Evolutionary conservation across 2,797 vertebrate species (phyloP), one percentile per base, ranked within the genome.

Genomic region (Muscicapa striata): DNA sequence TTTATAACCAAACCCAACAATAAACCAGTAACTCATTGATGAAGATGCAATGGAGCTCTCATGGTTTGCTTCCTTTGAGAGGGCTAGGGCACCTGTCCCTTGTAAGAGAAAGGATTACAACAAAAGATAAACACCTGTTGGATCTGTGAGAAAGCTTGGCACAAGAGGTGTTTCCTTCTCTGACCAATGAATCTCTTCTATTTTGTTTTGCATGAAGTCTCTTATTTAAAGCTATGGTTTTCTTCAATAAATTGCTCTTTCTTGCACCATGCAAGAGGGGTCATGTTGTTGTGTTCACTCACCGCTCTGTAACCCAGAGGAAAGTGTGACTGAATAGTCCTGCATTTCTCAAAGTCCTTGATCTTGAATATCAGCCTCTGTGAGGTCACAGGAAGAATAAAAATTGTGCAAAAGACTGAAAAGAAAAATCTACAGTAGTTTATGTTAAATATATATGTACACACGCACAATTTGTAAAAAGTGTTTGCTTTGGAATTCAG

Each of bases 261-360:
- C 46, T 46, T 46, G 46, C 22, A 23, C 45, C 45, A 23, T 46
- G 45, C 46, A 46, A 23, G 46, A 46, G 46, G 21, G 21, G 11
- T 46, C 45, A 22, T 46, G 46, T 46, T 23, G 23, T 22, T 23
- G 46, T 46, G 46, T 23, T 13, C 46, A 46, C 13, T 46, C 45
- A 8, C 45, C 22, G 21, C 45, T 46, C 46, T 46, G 46, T 46
- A 46, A 23, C 46, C 22, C 46, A 73, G 29, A 84, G 15, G 19
- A 62, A 87, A 79, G 67, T 36, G 38, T 63, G 78, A 41, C 89
- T 68, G 59, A 82, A 73, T 6, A 59, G 15, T 18, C 10, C 30
- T 80, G 75, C 68, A 93, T 87, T 85, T 91, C 52, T 92, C 81
- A 57, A 84, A 90, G 72, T 57, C 40, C 29, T 74, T 74, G 24